Conservation (phyloP, 2,888 invertebrate genomes). For the Acleris emargana region DNA sequence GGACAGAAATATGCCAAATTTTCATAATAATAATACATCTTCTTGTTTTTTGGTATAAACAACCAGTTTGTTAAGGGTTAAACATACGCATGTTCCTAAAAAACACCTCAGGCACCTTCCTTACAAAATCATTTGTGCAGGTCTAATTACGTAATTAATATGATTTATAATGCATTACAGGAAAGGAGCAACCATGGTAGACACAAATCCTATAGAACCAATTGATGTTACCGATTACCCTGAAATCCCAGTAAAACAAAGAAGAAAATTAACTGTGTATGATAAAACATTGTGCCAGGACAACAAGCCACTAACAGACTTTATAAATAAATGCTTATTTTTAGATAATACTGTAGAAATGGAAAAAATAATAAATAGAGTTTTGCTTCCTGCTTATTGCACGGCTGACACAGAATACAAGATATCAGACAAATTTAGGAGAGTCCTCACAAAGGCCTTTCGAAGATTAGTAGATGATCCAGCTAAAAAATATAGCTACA, state of each 20-base stretch:
- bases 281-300: constrained; percentile 42
- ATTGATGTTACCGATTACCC: constrained; percentile 12
- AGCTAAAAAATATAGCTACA: constrained; percentile 53
- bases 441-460: constrained; percentile 46
- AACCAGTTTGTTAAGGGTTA: no score
- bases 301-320: constrained; percentile 50
- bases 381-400: constrained; percentile 52
- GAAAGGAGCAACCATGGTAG: neutral
- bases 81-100: no score
- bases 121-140: no score
- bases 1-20: no score
- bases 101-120: no score
- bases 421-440: constrained; percentile 48
- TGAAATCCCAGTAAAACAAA: neutral
- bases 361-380: constrained; percentile 53
- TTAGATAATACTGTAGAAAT: constrained; percentile 55
- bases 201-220: neutral
- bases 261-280: neutral
- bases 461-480: constrained; percentile 50
- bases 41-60: no score
- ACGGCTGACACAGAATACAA: constrained; percentile 48
- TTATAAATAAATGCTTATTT: constrained; percentile 53
- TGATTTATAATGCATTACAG: neutral
- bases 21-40: no score
- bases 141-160: no score